Evolutionary conservation across 2,113 vertebrate species (phyloP).

Genomic region (chimpanzee (Pan troglodytes)): NHGRI_mPanTro3-v2.1_pri NC_072417.2:26542501-26543000

Average conservation of each 20-base stretch:
- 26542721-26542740: background rate
- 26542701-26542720: background rate
- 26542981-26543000: background rate
- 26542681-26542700: background rate
- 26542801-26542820: background rate
- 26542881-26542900: background rate
- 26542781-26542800: background rate
- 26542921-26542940: background rate
- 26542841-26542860: background rate
- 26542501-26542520: background rate
- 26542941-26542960: background rate
- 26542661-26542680: background rate
- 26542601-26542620: background rate
- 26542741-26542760: background rate
- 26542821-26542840: background rate
- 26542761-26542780: background rate
- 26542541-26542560: background rate
- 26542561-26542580: background rate
- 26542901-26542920: background rate
- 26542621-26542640: background rate
- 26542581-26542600: background rate
- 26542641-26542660: background rate
- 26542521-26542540: background rate
- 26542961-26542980: background rate
- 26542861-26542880: background rate